A percentile compares a stretch with the other conserved stretches of the same genome.
phyloP scores from a whole-genome alignment of 2,888 invertebrate genomes.

The Erebia ligea region DNA sequence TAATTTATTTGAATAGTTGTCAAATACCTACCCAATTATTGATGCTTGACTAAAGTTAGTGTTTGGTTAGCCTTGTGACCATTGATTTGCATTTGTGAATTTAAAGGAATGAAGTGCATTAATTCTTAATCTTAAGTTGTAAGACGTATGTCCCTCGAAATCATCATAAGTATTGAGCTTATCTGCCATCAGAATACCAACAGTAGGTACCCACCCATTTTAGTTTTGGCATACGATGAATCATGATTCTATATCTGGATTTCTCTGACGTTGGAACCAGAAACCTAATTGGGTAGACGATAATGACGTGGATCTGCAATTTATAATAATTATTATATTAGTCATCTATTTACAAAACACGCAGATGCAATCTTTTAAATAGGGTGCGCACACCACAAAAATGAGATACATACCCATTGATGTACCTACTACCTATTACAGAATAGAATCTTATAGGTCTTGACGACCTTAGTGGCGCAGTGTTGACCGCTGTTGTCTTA shows the following conservation, averaged over 20 bases:
- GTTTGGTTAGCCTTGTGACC: no score
- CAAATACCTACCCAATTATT: no score
- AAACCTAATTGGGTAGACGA: constrained; percentile 27
- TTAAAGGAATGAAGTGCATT: no score
- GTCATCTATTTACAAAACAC: constrained; percentile 22
- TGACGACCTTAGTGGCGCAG: no score
- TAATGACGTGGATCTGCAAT: constrained; percentile 26
- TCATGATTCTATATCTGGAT: constrained; percentile 31
- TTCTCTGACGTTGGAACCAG: constrained; percentile 21
- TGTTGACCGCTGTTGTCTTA: no score
- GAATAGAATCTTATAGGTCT: no score
- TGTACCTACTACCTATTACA: no score
- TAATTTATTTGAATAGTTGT: no score
- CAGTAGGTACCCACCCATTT: neutral
- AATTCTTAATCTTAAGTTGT: no score
- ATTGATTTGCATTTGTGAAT: no score
- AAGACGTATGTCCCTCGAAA: no score
- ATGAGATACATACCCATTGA: neutral
- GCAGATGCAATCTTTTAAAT: neutral
- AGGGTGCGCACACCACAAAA: neutral
- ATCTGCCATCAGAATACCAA: neutral
- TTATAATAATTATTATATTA: constrained; percentile 31
- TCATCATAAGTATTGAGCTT: neutral
- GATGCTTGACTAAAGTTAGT: no score
- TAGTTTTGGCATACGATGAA: constrained; percentile 15